Evolutionary conservation across 2,113 vertebrate species (phyloP), one percentile per base, ranked within the genome.

Genomic region (Alligator sinensis): DNA sequence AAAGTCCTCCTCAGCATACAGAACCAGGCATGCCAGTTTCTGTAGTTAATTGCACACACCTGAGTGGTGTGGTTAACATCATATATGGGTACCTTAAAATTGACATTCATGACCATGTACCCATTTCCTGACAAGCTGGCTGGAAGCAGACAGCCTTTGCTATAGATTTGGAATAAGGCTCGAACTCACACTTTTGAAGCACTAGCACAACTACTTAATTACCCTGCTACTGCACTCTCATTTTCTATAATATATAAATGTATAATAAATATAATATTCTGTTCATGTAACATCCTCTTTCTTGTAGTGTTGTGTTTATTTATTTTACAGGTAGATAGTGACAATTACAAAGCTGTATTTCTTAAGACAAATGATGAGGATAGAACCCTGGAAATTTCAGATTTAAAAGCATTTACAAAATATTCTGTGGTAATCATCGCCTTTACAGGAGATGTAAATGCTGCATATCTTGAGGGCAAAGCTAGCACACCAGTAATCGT

Each of bases 381-480:
- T 79, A 98, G 95, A 92, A 95, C 88, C 27, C 97, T 99, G 58
- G 96, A 98, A 96, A 97, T 99, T 90, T 98, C 97, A 54, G 98
- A 99, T 94, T 97, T 99, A 93, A 98, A 98, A 77, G 98, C 99
- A 77, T 99, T 99, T 94, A 99, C 99, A 6, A 98, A 89, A 47
- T 99, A 99, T 96, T 98, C 96, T 15, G 98, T 99, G 87, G 97
- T 98, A 28, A 96, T 99, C 93, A 98, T 97, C 5, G 99, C 99
- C 63, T 99, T 99, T 95, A 99, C 98, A 0, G 99, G 99, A 25
- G 97, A 98, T 11, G 11, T 98, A 77, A 97, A 97, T 84, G 84
- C 96, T 4, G 99, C 98, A 3, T 87, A 95, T 19, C 78, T 66
- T 25, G 98, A 99, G 74, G 99, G 99, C 78, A 98, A 98, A 80